Percentiles rank a stretch among this genome's conserved stretches.
These are phyloP conservation scores for Hapalemur alaotrensis DNA, from an alignment of 2,797 vertebrate species.

Conservation along the genomic window DNA sequence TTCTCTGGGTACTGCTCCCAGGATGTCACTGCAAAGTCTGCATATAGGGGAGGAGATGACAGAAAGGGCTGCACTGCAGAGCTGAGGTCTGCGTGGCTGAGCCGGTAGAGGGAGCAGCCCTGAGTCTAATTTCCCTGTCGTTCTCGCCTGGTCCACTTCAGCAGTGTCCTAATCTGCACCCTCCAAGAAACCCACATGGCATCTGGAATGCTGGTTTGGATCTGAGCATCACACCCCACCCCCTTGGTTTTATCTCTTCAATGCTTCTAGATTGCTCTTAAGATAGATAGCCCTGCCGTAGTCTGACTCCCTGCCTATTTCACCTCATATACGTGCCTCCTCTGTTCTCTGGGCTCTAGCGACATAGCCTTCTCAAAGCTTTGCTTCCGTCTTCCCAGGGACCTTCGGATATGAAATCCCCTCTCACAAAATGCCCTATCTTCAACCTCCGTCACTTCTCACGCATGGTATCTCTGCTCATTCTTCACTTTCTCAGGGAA, in stretches of 20 bases:
- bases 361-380: neutral
- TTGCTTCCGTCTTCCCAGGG: neutral
- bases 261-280: neutral
- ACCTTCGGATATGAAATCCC: neutral
- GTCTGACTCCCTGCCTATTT: neutral
- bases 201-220: neutral
- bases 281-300: neutral
- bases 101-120: neutral
- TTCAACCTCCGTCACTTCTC: neutral
- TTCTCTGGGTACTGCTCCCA: conserved; percentile 39
- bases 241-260: neutral
- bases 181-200: rapidly evolving
- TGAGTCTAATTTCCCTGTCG: neutral
- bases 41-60: neutral
- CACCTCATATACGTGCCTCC: too few relatives aligned
- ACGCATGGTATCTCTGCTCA: neutral
- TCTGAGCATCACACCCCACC: neutral
- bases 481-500: neutral
- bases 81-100: neutral
- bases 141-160: neutral
- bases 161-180: neutral
- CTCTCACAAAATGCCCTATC: neutral
- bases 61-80: neutral
- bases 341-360: neutral
- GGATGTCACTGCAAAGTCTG: conserved; percentile 50